Base-by-base conservation (phyloP, 2,113 vertebrate genomes). In the Zosterops pallidus region DNA sequence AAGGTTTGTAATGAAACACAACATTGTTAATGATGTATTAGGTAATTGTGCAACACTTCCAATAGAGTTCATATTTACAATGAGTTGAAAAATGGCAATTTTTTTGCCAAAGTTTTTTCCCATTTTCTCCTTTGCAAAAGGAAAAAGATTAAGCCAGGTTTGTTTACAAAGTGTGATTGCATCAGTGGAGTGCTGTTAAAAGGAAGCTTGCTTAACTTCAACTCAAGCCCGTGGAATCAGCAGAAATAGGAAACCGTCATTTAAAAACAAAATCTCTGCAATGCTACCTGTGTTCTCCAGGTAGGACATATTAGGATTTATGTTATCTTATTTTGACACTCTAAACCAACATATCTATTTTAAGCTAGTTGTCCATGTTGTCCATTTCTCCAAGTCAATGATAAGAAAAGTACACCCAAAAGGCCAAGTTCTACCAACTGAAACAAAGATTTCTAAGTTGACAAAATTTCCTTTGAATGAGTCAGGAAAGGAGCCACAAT, bases 81-180 rank as follows among this genome's bases (percentile, higher is more conserved):
- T 17, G 10, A 19, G 33, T 12, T 86, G 46, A 83, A 80, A 67
- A 94, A 72, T 24, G 9, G 5, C 12, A 49, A 5, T 11, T 11
- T 84, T 81, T 89, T 83, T 68, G 37, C 12, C 49, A 50, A 47
- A 89, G 59, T 42, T 8, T 1, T 76, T 82, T 31, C 37, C 22
- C 3, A 22, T 90, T 71, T 83, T 59, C 28, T 60, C 19, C 6
- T 57, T 77, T 90, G 71, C 4, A 7, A 60, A 78, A 77, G 56
- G 9, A 72, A 26, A 60, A 77, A 70, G 26, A 20, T 77, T 70
- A 59, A 63, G 39, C 14, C 2, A 1, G 11, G 5, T 67, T 86
- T 94, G 52, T 96, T 94, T 91, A 70, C 37, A 67, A n/a, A 93
- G 37, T 57, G 39, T 62, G 35, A 92, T 88, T 56, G 28, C 31